These are phyloP conservation scores for Tenthredo mesomela DNA, from an alignment of 2,888 invertebrate genomes.

Conservation along the genomic window DNA sequence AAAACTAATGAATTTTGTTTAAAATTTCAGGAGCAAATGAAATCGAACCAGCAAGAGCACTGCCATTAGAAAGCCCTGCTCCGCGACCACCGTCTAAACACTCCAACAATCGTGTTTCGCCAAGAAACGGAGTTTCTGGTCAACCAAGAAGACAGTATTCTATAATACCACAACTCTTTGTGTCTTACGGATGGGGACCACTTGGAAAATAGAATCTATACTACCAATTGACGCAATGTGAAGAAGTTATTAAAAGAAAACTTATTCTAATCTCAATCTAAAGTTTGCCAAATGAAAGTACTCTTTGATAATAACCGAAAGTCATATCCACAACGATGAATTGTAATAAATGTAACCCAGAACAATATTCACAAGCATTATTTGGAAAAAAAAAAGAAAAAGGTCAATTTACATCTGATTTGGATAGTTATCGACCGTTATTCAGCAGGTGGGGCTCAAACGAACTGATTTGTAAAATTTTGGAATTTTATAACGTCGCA, in stretches of 20 bases:
- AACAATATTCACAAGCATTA: constrained; percentile 1
- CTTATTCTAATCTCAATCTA: constrained; percentile 38
- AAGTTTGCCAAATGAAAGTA: constrained; percentile 46
- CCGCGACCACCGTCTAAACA: constrained; percentile 52
- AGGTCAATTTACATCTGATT: not conserved
- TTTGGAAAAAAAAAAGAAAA: constrained; percentile 3
- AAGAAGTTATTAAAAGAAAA: not conserved
- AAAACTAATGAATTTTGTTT: not conserved
- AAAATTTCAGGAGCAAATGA: constrained; percentile 6
- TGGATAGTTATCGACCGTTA: not conserved
- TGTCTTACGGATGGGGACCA: constrained; percentile 80
- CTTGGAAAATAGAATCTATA: constrained; percentile 73
- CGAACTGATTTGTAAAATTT: not conserved
- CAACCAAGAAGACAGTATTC: constrained; percentile 74
- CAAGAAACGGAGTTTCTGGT: constrained; percentile 64
- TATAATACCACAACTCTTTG: constrained; percentile 79
- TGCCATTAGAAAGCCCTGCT: constrained; percentile 43
- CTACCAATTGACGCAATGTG: not conserved
- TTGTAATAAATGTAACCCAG: not conserved
- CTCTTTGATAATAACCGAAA: constrained; percentile 16
- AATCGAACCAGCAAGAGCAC: constrained; percentile 21
- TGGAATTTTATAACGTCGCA: not conserved
- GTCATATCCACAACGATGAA: not conserved
- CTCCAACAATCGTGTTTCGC: constrained; percentile 64
- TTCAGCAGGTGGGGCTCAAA: not conserved